These are phyloP conservation scores for Stegastes partitus DNA, from an alignment of 2,113 vertebrate species.

Conservation along the genomic window DNA sequence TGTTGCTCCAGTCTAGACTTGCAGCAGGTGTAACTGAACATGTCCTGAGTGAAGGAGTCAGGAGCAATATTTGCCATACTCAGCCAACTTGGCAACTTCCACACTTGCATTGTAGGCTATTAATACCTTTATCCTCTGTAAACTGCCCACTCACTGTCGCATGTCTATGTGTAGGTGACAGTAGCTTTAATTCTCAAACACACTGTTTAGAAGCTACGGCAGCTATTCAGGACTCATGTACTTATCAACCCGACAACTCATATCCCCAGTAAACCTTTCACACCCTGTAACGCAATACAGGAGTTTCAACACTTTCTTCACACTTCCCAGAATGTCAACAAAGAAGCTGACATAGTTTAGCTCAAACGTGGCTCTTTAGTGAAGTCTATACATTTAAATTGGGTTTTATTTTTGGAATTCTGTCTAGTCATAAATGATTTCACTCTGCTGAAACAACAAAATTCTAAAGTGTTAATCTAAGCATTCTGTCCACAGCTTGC, in stretches of 20 bases:
- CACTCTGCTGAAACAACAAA: no score
- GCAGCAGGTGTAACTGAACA: background rate
- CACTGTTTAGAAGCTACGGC: background rate
- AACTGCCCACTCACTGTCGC: slow-evolving; percentile 21
- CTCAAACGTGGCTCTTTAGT: background rate
- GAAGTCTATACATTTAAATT: no score
- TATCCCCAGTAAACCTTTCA: background rate
- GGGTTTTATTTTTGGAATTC: no score
- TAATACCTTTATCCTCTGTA: slow-evolving; percentile 25
- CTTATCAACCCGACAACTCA: background rate
- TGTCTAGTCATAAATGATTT: no score
- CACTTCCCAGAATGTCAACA: slow-evolving; percentile 27
- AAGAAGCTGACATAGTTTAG: background rate
- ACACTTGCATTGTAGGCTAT: slow-evolving; percentile 12
- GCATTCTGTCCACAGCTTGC: background rate
- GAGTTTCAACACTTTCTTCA: slow-evolving; percentile 1
- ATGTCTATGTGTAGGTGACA: background rate
- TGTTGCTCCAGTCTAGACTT: background rate
- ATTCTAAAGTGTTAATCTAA: no score
- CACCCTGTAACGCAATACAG: background rate
- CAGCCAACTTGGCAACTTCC: slow-evolving; percentile 2
- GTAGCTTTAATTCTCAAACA: background rate
- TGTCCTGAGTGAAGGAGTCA: background rate
- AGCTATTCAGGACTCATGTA: background rate
- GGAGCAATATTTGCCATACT: background rate